phyloP scores from a whole-genome alignment of 2,797 vertebrate species.

The Balearica regulorum region DNA sequence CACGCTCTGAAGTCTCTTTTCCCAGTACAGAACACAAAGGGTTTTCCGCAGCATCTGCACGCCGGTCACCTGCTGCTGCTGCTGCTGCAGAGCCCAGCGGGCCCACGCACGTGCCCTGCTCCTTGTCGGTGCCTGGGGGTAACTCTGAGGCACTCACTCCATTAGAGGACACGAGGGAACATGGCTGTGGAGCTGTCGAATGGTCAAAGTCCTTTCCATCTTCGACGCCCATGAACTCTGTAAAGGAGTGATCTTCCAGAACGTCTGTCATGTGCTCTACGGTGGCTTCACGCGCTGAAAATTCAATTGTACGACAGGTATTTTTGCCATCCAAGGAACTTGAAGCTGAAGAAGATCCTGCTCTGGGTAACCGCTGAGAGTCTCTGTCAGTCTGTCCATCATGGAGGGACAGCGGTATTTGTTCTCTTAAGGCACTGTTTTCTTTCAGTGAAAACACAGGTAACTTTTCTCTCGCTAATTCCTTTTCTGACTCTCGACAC shows the following conservation, averaged over 20 bases:
- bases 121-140: not conserved
- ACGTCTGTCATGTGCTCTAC: slow-evolving; percentile 67
- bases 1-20: not conserved
- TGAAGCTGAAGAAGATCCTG: slow-evolving; percentile 35
- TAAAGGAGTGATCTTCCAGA: slow-evolving; percentile 83
- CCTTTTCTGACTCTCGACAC: slow-evolving; percentile 59
- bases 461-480: slow-evolving; percentile 42
- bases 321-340: slow-evolving; percentile 51
- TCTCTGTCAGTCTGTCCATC: slow-evolving; percentile 5
- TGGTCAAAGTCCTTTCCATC: slow-evolving; percentile 81
- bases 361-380: slow-evolving; percentile 43
- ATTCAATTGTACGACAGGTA: slow-evolving; percentile 26
- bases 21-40: not conserved
- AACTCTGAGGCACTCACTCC: not conserved
- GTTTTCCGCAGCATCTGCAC: not conserved
- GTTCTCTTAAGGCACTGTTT: slow-evolving; percentile 79
- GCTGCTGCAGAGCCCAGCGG: not conserved
- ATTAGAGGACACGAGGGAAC: slow-evolving; percentile 39
- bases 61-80: not conserved
- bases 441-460: slow-evolving; percentile 44
- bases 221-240: slow-evolving; percentile 93
- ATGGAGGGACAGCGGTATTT: slow-evolving; percentile 44
- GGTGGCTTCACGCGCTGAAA: slow-evolving; percentile 61
- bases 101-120: not conserved
- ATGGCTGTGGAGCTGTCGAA: slow-evolving; percentile 59